Evolutionary conservation across 2,888 invertebrate genomes (phyloP).

Genomic region (Lucinisca nassula): DNA sequence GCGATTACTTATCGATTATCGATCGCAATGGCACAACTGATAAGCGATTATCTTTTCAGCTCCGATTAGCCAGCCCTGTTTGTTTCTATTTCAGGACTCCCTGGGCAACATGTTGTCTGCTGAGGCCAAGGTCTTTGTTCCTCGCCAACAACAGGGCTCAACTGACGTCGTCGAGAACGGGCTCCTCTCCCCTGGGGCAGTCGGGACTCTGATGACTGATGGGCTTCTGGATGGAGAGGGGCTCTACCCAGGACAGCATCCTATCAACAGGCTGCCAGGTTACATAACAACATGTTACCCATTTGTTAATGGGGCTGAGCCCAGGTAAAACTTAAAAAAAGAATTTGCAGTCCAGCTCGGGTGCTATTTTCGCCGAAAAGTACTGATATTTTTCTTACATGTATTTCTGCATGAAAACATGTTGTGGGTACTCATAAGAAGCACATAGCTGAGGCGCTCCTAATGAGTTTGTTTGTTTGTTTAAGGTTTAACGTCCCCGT

Average conservation of each 20-base stretch:
- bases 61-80: too few relatives aligned
- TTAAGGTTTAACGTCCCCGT: too few relatives aligned
- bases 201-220: neutral
- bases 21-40: too few relatives aligned
- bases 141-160: slow-evolving; percentile 38
- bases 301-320: slow-evolving; percentile 76
- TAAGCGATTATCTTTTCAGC: too few relatives aligned
- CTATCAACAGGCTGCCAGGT: slow-evolving; percentile 76
- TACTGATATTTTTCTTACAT: too few relatives aligned
- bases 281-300: slow-evolving; percentile 86
- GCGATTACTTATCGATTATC: too few relatives aligned
- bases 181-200: neutral
- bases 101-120: slow-evolving; percentile 60
- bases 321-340: slow-evolving; percentile 48
- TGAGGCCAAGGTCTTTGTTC: slow-evolving; percentile 67
- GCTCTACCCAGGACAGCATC: slow-evolving; percentile 25
- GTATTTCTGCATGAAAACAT: too few relatives aligned
- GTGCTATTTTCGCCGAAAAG: too few relatives aligned
- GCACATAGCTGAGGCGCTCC: too few relatives aligned
- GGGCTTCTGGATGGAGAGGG: slow-evolving; percentile 25
- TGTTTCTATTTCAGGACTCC: slow-evolving; percentile 18
- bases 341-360: too few relatives aligned
- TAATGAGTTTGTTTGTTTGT: too few relatives aligned
- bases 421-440: too few relatives aligned
- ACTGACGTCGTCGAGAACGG: slow-evolving; percentile 3